Evolutionary conservation across 2,888 invertebrate genomes (phyloP).

Genomic region (Polylopha cassiicola): DNA sequence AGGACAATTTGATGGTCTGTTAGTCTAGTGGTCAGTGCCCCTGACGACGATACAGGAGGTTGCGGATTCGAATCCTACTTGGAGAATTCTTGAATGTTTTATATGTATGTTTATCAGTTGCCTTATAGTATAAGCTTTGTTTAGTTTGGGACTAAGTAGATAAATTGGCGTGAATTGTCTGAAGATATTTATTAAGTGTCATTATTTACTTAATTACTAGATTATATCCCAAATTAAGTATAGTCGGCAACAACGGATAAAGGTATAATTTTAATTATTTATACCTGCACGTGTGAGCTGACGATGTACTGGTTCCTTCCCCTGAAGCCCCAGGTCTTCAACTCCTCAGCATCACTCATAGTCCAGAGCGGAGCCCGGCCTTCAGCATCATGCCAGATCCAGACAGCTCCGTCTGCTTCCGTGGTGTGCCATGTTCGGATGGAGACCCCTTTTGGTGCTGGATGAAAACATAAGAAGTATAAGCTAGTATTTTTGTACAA

Average conservation of each 20-base stretch:
- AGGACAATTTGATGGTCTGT: too few species aligned
- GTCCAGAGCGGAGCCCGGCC: constrained; percentile 82
- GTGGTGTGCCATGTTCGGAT: constrained; percentile 82
- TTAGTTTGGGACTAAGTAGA: too few species aligned
- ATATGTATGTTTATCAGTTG: too few species aligned
- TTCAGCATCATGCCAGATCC: constrained; percentile 90
- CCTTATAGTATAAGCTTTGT: too few species aligned
- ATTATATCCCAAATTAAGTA: not conserved
- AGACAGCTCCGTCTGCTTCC: constrained; percentile 85
- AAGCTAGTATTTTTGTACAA: too few species aligned
- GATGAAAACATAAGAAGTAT: constrained; percentile 10
- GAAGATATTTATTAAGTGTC: not conserved
- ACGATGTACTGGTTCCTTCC: constrained; percentile 88
- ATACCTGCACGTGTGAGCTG: constrained; percentile 86
- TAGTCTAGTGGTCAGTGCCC: too few species aligned
- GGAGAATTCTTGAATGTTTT: too few species aligned
- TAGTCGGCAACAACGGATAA: not conserved
- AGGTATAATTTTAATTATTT: not conserved
- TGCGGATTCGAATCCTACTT: too few species aligned
- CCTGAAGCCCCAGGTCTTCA: constrained; percentile 80
- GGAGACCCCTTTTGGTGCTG: constrained; percentile 83
- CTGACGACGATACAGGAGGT: too few species aligned
- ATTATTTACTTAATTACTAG: not conserved
- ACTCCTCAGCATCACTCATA: constrained; percentile 74
- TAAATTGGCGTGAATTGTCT: too few species aligned